These are phyloP conservation scores for Itoplectis maculator DNA, from an alignment of 2,888 invertebrate species.

Conservation along the genomic window DNA sequence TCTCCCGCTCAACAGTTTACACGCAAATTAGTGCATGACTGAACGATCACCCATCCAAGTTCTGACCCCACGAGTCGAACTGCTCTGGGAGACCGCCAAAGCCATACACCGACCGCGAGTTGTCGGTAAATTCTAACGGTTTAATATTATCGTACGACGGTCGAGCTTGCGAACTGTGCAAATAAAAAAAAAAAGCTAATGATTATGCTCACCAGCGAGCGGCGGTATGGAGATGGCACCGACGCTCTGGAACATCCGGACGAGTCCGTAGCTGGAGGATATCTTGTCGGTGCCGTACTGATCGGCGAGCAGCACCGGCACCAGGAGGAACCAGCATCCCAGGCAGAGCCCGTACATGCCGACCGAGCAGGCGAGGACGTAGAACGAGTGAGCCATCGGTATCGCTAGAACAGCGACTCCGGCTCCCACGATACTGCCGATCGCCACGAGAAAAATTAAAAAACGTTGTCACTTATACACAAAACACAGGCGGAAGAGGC, in stretches of 20 bases:
- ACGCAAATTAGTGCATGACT: no score
- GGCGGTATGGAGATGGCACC: slow-evolving; percentile 91
- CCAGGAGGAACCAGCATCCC: slow-evolving; percentile 91
- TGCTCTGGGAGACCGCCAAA: no score
- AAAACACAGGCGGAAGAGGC: no score
- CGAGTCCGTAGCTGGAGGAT: slow-evolving; percentile 91
- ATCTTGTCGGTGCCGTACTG: slow-evolving; percentile 91
- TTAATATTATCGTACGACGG: no score
- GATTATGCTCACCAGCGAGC: slow-evolving; percentile 86
- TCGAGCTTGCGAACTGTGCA: no score
- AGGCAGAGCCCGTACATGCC: slow-evolving; percentile 90
- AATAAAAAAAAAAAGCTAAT: background rate
- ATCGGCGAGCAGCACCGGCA: slow-evolving; percentile 90
- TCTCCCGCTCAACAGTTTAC: no score
- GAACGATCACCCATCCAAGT: no score
- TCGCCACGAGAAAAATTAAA: slow-evolving; percentile 3
- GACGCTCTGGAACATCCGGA: slow-evolving; percentile 91
- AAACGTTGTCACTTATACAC: no score
- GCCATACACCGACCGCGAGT: no score
- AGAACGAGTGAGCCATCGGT: slow-evolving; percentile 88
- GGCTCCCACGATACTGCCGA: slow-evolving; percentile 88
- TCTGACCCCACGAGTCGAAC: no score
- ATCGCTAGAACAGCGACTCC: slow-evolving; percentile 89
- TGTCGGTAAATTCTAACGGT: no score
- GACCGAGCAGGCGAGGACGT: slow-evolving; percentile 88